These are phyloP conservation scores for Centropus unirufus DNA, from an alignment of 2,113 vertebrate genomes.

Conservation along the genomic window DNA sequence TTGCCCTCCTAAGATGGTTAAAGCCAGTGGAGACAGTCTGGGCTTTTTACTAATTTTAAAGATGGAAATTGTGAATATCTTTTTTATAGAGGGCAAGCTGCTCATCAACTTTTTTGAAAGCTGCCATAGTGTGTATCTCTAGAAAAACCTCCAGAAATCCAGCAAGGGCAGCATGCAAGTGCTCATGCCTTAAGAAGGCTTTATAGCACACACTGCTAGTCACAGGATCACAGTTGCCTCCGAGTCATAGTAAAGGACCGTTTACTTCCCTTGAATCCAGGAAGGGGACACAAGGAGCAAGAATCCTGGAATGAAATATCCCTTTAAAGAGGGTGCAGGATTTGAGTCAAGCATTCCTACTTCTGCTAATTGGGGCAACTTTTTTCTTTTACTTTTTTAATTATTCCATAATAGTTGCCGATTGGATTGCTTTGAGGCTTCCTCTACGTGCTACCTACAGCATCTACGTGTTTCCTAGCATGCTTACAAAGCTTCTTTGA, in stretches of 20 bases:
- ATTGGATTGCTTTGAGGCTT: neutral
- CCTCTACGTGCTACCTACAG: neutral
- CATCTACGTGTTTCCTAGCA: neutral
- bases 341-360: neutral
- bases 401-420: neutral
- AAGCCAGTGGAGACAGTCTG: conserved; percentile 54
- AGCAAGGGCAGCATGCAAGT: neutral
- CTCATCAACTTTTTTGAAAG: neutral
- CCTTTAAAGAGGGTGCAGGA: neutral
- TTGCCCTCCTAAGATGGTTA: conserved; percentile 39
- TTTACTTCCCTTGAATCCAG: neutral
- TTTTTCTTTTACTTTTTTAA: neutral
- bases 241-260: neutral
- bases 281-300: neutral
- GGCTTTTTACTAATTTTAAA: conserved; percentile 37
- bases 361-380: neutral
- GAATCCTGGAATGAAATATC: neutral
- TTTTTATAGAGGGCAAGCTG: neutral
- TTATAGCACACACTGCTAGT: no score
- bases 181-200: neutral
- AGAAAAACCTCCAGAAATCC: neutral
- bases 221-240: neutral
- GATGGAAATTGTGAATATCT: conserved; percentile 18
- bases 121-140: neutral
- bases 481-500: neutral